Conservation (phyloP, 2,797 vertebrate species). For the Rhincodon typus region DNA sequence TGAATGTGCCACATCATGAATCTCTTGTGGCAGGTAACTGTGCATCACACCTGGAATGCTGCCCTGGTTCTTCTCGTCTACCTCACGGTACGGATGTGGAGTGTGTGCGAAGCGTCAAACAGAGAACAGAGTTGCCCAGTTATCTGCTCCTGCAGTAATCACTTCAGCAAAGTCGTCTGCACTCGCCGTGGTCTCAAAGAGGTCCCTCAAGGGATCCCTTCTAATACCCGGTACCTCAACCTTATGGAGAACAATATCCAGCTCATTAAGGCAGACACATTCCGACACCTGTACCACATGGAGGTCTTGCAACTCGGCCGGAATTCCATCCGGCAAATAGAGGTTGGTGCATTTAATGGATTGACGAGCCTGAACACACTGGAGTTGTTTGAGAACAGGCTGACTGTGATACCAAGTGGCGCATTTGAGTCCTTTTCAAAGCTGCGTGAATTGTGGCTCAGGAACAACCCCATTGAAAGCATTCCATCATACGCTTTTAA, state of each 20-base stretch:
- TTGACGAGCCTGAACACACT: conserved; percentile 93
- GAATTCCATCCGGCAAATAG: conserved; percentile 91
- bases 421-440: conserved; percentile 97
- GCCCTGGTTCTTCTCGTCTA: conserved; percentile 82
- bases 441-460: conserved; percentile 89
- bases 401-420: conserved; percentile 93
- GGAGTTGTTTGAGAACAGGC: conserved; percentile 94
- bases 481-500: conserved; percentile 97
- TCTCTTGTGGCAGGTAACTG: conserved; percentile 96
- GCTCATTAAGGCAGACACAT: conserved; percentile 89
- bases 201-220: conserved; percentile 84
- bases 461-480: conserved; percentile 97
- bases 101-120: conserved; percentile 71
- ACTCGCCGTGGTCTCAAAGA: conserved; percentile 80
- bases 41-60: conserved; percentile 89
- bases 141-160: conserved; percentile 91
- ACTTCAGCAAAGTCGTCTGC: conserved; percentile 96
- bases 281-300: conserved; percentile 88
- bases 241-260: conserved; percentile 98
- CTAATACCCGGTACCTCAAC: conserved; percentile 89
- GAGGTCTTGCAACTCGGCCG: conserved; percentile 91
- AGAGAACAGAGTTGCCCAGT: conserved; percentile 86
- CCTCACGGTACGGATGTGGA: conserved; percentile 81
- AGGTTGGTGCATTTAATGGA: conserved; percentile 94
- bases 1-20: conserved; percentile 98